These are phyloP conservation scores for Philopotamus ludificatus DNA, from an alignment of 1,140 invertebrate genomes.

Conservation along the genomic window DNA sequence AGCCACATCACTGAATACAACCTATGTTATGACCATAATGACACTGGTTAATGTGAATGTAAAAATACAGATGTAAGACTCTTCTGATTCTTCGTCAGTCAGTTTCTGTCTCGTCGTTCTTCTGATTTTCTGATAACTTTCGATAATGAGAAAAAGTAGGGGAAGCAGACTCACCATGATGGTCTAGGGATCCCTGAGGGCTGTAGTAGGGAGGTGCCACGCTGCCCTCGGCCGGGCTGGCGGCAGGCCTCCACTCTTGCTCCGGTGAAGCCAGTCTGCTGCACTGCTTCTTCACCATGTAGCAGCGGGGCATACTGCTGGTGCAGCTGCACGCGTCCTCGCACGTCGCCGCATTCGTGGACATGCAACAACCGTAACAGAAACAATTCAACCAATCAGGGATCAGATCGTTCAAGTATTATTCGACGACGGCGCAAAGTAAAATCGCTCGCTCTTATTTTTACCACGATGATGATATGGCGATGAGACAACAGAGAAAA, in stretches of 20 bases:
- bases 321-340: conserved; percentile 3
- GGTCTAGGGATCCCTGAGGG: conserved; percentile 44
- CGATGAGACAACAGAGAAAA: neutral
- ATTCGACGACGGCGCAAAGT: neutral
- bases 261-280: conserved; percentile 45
- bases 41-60: no score
- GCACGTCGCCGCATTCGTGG: neutral
- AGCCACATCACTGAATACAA: no score
- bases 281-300: conserved; percentile 57
- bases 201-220: conserved; percentile 49
- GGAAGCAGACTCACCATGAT: conserved; percentile 21
- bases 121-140: no score
- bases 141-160: no score
- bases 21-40: no score
- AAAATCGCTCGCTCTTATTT: neutral
- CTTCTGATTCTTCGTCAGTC: no score
- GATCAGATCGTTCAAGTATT: neutral
- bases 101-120: no score
- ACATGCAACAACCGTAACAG: conserved; percentile 1
- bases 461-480: neutral
- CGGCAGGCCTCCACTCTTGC: conserved; percentile 36
- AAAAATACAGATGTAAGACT: no score
- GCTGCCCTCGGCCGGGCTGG: conserved; percentile 50
- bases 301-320: conserved; percentile 54
- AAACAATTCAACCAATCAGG: neutral